A percentile compares a stretch with the other conserved stretches of the same genome.
These are phyloP conservation scores for Remorina albescens DNA, from an alignment of 2,797 vertebrate species.

Conservation along the genomic window DNA sequence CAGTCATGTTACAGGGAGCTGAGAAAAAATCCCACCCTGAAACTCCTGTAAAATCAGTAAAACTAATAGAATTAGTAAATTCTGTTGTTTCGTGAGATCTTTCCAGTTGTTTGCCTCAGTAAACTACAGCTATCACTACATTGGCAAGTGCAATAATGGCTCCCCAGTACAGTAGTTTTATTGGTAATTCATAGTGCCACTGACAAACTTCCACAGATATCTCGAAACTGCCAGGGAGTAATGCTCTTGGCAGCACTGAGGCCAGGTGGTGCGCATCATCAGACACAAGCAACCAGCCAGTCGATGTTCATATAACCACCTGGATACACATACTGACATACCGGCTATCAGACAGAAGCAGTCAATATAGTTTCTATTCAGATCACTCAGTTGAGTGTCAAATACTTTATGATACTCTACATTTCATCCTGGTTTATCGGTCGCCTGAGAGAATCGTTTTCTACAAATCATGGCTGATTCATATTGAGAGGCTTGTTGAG, in stretches of 20 bases:
- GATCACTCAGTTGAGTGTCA: constrained; percentile 54
- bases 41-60: constrained; percentile 35
- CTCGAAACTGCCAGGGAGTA: constrained; percentile 39
- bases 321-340: constrained; percentile 61
- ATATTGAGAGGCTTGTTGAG: constrained; percentile 15
- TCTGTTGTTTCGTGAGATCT: constrained; percentile 32
- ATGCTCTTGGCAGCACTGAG: constrained; percentile 55
- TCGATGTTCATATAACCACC: constrained; percentile 65
- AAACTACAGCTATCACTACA: constrained; percentile 56
- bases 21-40: constrained; percentile 4
- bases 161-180: constrained; percentile 52
- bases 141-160: constrained; percentile 42
- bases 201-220: constrained; percentile 49
- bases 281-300: constrained; percentile 58
- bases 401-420: constrained; percentile 28
- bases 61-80: constrained; percentile 52
- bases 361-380: constrained; percentile 64
- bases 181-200: constrained; percentile 40
- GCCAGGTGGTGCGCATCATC: constrained; percentile 65
- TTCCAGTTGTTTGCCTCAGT: constrained; percentile 60
- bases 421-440: constrained; percentile 40
- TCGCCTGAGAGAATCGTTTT: constrained; percentile 27
- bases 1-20: constrained; percentile 8
- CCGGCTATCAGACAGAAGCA: constrained; percentile 47
- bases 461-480: constrained; percentile 32